A percentile compares a stretch with the other conserved stretches of the same genome.
phyloP scores from a whole-genome alignment of 2,888 invertebrate genomes.

The Aphelenchoides bicaudatus region DNA sequence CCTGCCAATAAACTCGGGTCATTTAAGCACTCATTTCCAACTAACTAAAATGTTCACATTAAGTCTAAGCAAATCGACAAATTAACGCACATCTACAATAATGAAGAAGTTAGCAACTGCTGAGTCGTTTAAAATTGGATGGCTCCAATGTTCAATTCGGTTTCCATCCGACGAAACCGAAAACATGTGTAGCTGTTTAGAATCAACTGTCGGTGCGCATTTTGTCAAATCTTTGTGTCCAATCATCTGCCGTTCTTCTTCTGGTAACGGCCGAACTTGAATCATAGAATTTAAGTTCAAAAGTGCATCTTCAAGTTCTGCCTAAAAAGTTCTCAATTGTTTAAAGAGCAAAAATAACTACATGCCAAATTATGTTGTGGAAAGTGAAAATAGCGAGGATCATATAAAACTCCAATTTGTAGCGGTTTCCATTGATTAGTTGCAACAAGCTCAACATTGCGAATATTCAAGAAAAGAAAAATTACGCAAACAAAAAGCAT shows the following conservation, averaged over 20 bases:
- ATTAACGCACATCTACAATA: no score
- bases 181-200: background rate
- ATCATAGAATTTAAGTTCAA: background rate
- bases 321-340: background rate
- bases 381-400: background rate
- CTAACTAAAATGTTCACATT: no score
- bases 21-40: no score
- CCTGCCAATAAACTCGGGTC: no score
- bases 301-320: background rate
- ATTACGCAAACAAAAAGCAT: background rate
- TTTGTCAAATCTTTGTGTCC: background rate
- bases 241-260: background rate
- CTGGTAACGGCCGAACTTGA: background rate
- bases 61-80: no score
- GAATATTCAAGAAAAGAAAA: background rate
- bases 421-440: constrained; percentile 10
- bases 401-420: constrained; percentile 1
- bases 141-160: background rate
- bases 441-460: background rate
- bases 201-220: background rate
- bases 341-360: background rate
- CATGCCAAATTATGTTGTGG: background rate
- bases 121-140: no score
- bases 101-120: no score
- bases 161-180: background rate